Conservation (phyloP, 2,113 vertebrate genomes). For the Lagopus muta region DNA sequence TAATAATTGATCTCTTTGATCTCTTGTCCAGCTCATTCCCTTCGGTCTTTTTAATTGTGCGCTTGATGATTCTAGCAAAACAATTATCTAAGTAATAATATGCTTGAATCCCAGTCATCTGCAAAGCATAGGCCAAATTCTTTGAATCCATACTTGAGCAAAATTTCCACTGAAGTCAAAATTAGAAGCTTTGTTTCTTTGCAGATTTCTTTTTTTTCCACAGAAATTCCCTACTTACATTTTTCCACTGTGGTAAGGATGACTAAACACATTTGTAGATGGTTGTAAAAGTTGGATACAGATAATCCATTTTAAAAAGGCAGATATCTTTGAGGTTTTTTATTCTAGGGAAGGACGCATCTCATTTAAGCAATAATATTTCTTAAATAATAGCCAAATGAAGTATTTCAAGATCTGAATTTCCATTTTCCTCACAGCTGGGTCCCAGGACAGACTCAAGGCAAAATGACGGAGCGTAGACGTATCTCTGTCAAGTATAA, state of each 20-base stretch:
- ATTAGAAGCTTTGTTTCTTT: slow-evolving; percentile 12
- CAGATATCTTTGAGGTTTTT: neutral
- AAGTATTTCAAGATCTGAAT: slow-evolving; percentile 1
- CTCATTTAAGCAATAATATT: slow-evolving; percentile 4
- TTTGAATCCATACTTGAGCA: neutral
- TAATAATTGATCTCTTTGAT: neutral
- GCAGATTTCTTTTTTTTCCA: neutral
- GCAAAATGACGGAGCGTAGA: neutral
- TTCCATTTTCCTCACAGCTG: slow-evolving; percentile 20
- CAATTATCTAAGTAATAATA: neutral
- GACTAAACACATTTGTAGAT: neutral
- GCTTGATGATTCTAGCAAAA: neutral
- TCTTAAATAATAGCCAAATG: slow-evolving; percentile 4
- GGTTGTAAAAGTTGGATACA: neutral
- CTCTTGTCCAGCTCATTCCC: neutral
- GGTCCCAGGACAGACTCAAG: neutral
- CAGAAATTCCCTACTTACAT: neutral
- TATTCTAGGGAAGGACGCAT: neutral
- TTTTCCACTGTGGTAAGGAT: neutral
- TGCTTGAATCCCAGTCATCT: neutral
- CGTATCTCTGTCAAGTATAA: neutral
- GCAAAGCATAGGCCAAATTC: neutral
- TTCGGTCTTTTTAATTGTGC: neutral
- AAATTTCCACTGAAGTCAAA: slow-evolving; percentile 18
- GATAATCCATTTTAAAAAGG: neutral